Evolutionary conservation across 2,113 vertebrate genomes (phyloP), one percentile per base, ranked within the genome.

Genomic region (Piaya cayana): DNA sequence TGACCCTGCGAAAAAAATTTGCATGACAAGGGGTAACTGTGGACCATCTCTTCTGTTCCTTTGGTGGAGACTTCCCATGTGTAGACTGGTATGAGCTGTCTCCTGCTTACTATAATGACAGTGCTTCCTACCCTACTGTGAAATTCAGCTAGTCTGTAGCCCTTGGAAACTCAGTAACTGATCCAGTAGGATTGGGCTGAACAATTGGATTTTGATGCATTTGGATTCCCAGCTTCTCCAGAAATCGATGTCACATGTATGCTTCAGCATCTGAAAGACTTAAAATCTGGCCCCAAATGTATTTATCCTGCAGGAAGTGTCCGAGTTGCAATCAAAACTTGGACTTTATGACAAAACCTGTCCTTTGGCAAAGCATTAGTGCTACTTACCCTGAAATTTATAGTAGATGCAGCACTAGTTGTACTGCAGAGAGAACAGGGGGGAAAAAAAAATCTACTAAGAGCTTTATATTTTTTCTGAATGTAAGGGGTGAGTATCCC

Each of bases 251-350:
- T 83, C 69, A 86, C 75, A 89, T 56, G 47, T 83, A 83, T 43
- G 69, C 37, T 86, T 74, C 74, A 86, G 86, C 86, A 86, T 75
- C n/a, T 67, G 37, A 96, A 88, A 68, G 83, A 68, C 72, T 86
- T 59, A 88, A 90, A 93, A 88, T 88, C 58, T 80, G 34, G 5
- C 14, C 86, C 81, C 91, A 58, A 90, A 71, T 84, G 45, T 80
- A 70, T 95, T 91, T 95, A 47, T 91, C 63, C 75, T 80, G 37
- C 15, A 82, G 63, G 29, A 84, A 91, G n/a, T 18, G 14, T 55
- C 5, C 5, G 58, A 82, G 29, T 70, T 84, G 50, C 62, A 69
- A 69, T 85, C 58, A 58, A 79, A 92, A 85, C 3, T 7, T 89
- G 65, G 63, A 84, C 87, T 85, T 65, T 64, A 80, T 87, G 39